phyloP scores from a whole-genome alignment of 2,888 invertebrate species.

The Drosophila lacicola region DNA sequence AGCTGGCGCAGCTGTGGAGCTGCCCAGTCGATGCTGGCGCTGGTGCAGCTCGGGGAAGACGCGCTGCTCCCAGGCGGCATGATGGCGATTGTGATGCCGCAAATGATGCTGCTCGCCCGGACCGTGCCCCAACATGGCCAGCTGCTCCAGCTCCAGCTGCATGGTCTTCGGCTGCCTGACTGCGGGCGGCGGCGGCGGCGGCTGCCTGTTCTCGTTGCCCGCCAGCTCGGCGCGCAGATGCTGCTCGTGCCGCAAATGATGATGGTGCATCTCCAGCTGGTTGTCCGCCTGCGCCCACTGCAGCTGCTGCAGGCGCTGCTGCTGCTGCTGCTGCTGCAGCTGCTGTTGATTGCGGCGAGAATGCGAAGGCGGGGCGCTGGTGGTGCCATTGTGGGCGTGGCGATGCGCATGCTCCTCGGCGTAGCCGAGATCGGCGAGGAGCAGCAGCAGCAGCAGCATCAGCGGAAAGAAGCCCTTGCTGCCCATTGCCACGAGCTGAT shows the following conservation, averaged over 20 bases:
- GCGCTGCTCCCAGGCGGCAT: constrained; percentile 80
- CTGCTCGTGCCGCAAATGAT: constrained; percentile 74
- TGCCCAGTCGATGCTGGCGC: constrained; percentile 65
- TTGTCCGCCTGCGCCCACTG: constrained; percentile 44
- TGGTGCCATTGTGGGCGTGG: constrained; percentile 38
- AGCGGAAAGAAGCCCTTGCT: constrained; percentile 22
- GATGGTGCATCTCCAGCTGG: constrained; percentile 36
- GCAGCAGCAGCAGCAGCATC: constrained; percentile 44
- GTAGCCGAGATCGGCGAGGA: constrained; percentile 38
- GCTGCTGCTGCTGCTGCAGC: constrained; percentile 7
- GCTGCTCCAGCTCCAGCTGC: constrained; percentile 33
- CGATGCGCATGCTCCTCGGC: constrained; percentile 46
- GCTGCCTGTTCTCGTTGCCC: constrained; percentile 38
- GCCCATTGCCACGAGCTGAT: constrained; percentile 4
- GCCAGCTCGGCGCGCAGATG: constrained; percentile 64
- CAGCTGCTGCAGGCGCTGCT: constrained; percentile 44
- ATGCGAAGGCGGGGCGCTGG: constrained; percentile 25
- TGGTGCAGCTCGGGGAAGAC: constrained; percentile 72
- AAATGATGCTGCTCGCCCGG: constrained; percentile 78
- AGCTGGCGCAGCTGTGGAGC: constrained; percentile 3
- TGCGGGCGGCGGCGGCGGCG: constrained; percentile 24
- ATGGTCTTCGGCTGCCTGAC: background rate
- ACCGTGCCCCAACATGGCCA: constrained; percentile 30
- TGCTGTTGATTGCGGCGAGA: constrained; percentile 18
- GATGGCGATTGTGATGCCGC: constrained; percentile 83